Conservation (phyloP, 2,888 invertebrate genomes). For the Norana najaformis region DNA sequence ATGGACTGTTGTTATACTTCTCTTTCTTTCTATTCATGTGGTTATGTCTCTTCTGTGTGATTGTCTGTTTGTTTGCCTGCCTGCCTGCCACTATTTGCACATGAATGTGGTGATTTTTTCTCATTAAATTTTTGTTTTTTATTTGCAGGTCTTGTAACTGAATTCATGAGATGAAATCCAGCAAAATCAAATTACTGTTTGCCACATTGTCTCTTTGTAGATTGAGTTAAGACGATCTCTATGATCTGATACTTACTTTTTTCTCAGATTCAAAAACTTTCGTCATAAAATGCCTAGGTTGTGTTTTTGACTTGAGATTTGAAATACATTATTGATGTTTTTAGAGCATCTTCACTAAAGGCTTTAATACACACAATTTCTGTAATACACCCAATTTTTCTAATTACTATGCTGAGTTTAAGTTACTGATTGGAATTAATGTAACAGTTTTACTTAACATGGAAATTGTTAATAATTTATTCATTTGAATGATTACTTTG, state of each 20-base stretch:
- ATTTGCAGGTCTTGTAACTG: neutral
- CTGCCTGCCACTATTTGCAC: neutral
- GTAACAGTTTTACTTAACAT: neutral
- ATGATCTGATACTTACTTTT: constrained; percentile 9
- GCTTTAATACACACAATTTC: neutral
- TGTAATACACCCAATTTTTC: no score
- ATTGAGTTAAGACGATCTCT: constrained; percentile 16
- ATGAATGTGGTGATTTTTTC: neutral
- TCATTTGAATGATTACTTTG: neutral
- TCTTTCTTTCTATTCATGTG: neutral
- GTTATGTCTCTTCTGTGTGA: neutral
- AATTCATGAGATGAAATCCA: neutral
- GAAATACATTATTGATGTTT: neutral
- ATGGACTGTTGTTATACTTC: neutral
- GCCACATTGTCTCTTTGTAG: constrained; percentile 8
- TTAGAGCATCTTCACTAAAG: neutral
- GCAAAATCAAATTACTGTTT: constrained; percentile 16
- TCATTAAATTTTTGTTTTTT: neutral
- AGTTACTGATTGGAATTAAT: neutral
- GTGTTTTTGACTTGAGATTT: neutral
- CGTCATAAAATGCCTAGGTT: neutral
- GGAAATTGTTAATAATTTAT: neutral
- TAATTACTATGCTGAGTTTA: neutral
- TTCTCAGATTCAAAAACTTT: neutral
- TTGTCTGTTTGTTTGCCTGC: neutral